Evolutionary conservation across 2,888 invertebrate species (phyloP), one percentile per base, ranked within the genome.

Genomic region (Gibbula magus): DNA sequence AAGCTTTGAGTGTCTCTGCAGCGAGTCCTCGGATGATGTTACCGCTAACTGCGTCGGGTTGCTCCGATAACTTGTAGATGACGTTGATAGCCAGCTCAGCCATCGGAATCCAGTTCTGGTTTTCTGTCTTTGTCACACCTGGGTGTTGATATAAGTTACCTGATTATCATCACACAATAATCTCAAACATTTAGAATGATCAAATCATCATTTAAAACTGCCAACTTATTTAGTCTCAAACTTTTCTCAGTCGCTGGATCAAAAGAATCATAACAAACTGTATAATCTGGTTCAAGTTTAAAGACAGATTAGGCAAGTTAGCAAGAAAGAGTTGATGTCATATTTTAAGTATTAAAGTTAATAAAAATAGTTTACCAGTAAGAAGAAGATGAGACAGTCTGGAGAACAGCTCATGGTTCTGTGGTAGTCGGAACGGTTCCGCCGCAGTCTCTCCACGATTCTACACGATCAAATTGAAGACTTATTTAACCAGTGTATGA

Each of bases 31-130:
- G 89, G 56, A 92, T 85, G 3, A 93, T 86, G 56, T 90, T 86
- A n/a, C 88, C 89, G 81, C 92, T 91, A 66, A 93, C 89, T 53
- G 86, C 81, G 85, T 95, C 94, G 0, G 96, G 95, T 84, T 94
- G 93, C 85, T 95, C 94, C 18, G 95, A 94, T 67, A 95, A 90
- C 93, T 88, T 89, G 91, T 95, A 96, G 85, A 96, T 94, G 54
- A 94, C 94, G 79, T 94, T 94, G 35, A 96, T 91, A 5, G 94
- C 95, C 80, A 94, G 94, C 76, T 94, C 94, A 61, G 94, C 93
- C 88, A 95, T 94, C 2, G 94, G 94, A 66, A 94, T 93, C 91
- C 95, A 96, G 84, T 94, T 93, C 16, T 92, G 89, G 77, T 94
- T 93, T 13, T 94, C 92, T 2, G 86, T 76, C 56, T 88, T 83